These are phyloP conservation scores for Sepioteuthis lessoniana DNA, from an alignment of 2,888 invertebrate genomes.

Conservation along the genomic window DNA sequence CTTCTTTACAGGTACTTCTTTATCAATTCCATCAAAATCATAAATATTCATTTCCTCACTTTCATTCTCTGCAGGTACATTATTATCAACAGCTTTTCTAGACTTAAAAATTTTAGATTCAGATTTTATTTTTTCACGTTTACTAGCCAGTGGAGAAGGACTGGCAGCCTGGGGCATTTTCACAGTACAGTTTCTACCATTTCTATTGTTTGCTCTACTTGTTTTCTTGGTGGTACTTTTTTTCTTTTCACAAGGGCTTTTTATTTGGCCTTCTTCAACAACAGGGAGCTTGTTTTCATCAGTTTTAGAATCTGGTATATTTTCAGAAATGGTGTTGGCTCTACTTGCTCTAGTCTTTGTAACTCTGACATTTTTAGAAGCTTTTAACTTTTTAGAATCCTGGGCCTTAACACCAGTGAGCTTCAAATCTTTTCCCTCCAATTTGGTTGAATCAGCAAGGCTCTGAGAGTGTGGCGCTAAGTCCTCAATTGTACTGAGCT, in stretches of 20 bases:
- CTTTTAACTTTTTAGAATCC: not conserved
- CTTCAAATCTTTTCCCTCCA: not conserved
- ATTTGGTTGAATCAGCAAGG: not conserved
- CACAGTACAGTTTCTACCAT: not conserved
- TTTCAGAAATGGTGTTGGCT: not conserved
- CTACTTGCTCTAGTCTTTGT: not conserved
- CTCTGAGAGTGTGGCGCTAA: not conserved
- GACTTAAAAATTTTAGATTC: slow-evolving; percentile 33
- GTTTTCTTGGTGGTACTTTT: not conserved
- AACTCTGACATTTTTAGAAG: not conserved
- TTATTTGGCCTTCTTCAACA: not conserved
- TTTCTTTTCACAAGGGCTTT: not conserved
- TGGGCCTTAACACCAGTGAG: not conserved
- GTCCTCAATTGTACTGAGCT: not conserved
- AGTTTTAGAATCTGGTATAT: not conserved
- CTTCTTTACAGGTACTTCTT: not conserved
- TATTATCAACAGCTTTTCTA: not conserved
- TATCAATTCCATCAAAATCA: slow-evolving; percentile 36
- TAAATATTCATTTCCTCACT: not conserved
- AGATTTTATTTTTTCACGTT: not conserved
- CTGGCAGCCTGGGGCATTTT: not conserved
- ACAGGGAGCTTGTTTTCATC: not conserved
- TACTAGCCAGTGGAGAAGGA: not conserved
- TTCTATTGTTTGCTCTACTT: not conserved
- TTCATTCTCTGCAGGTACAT: not conserved